Evolutionary conservation across 2,797 vertebrate genomes (phyloP), one percentile per base, ranked within the genome.

Genomic region (Parotocinclus haroldoi): DNA sequence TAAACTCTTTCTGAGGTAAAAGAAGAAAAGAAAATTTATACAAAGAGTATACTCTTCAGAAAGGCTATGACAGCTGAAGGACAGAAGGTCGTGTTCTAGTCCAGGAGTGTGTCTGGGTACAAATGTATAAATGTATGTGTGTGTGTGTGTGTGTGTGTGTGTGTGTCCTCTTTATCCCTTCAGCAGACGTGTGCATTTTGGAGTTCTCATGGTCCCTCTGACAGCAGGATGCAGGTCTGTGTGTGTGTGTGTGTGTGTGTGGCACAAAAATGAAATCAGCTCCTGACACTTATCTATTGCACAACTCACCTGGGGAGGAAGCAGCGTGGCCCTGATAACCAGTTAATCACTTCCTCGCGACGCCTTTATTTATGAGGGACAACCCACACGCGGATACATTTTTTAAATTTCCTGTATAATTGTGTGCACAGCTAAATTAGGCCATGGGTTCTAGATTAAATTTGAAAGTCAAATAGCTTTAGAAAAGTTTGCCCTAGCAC

Each of bases 391-490:
- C 89, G 89, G 91, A 92, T 92, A 90, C 86, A 86, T 89, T 93
- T 80, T 81, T 91, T 57, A 92, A 93, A 91, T 92, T 90, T 92
- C 92, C 90, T 84, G 87, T 88, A 87, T 92, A 93, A 93, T 93
- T 91, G 90, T 91, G 90, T 93, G 92, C 90, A 69, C 82, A 81
- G 89, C 88, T 87, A 90, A 94, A 92, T 87, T 78, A 87, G 89
- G 87, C 86, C 84, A 85, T 83, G 86, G 88, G 60, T 56, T 54
- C 55, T 90, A 90, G 90, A 94, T 95, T 91, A 87, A 93, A 95
- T 96, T 93, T 93, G 90, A 93, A 93, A 94, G 91, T 94, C 91
- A 93, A 92, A 94, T 94, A 88, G 74, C 89, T 88, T 17, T 53
- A 58, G 66, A 27, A 48, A 65, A 75, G 53, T 53, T 72, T 71